phyloP scores from a whole-genome alignment of 2,113 vertebrate genomes.

The Cettia cetti region DNA sequence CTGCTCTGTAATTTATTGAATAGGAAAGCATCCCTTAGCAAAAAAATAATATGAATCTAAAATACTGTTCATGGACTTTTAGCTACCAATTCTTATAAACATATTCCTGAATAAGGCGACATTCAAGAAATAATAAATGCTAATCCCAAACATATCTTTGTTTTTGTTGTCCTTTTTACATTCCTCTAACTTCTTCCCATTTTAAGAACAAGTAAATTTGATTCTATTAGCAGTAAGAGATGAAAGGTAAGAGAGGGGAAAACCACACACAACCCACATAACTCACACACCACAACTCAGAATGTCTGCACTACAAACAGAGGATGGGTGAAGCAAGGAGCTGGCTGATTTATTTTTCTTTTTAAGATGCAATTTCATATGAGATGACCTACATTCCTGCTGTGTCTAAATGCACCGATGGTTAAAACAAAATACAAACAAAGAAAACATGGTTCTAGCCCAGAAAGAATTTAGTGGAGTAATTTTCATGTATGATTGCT shows the following conservation, averaged over 20 bases:
- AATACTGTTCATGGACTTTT: background rate
- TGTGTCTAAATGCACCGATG: background rate
- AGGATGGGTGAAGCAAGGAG: background rate
- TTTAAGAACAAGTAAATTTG: background rate
- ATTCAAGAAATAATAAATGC: background rate
- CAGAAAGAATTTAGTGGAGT: background rate
- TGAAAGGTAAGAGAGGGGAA: background rate
- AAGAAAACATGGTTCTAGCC: background rate
- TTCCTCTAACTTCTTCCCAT: background rate
- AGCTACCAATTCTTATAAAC: background rate
- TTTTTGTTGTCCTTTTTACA: background rate
- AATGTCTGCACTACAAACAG: background rate
- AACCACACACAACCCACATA: fast-evolving
- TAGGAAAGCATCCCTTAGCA: background rate
- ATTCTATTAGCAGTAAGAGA: background rate
- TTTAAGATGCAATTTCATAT: background rate
- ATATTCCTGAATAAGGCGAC: background rate
- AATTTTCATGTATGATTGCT: background rate
- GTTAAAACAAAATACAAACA: background rate
- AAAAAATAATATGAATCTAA: background rate
- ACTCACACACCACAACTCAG: background rate
- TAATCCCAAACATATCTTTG: background rate
- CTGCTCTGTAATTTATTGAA: background rate
- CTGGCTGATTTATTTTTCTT: background rate
- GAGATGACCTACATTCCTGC: background rate